phyloP scores from a whole-genome alignment of 2,113 vertebrate species.

The Synchiropus splendidus region DNA sequence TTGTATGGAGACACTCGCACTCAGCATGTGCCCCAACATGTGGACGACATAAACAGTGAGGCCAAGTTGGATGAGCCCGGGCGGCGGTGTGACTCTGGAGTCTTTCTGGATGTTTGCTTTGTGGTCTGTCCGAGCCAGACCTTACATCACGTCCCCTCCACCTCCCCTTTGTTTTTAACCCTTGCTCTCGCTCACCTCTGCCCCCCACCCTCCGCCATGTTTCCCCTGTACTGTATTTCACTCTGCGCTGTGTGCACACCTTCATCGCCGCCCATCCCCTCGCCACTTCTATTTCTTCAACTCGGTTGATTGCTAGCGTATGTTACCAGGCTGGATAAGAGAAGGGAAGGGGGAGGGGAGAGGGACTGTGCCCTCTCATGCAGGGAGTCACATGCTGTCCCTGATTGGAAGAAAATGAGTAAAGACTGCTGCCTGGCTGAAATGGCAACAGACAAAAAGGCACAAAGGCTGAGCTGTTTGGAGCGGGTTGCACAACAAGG shows the following conservation, averaged over 20 bases:
- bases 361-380: slow-evolving; percentile 65
- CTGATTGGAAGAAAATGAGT: slow-evolving; percentile 74
- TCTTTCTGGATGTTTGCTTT: slow-evolving; percentile 1
- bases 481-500: slow-evolving; percentile 57
- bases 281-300: slow-evolving; percentile 40
- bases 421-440: slow-evolving; percentile 58
- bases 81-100: slow-evolving; percentile 1
- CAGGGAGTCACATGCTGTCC: slow-evolving; percentile 69
- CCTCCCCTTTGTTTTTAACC: neutral
- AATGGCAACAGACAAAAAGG: slow-evolving; percentile 67
- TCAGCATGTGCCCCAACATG: slow-evolving; percentile 44
- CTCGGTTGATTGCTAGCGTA: slow-evolving; percentile 58
- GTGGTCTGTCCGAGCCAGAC: slow-evolving; percentile 12
- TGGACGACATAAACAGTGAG: slow-evolving; percentile 52
- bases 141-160: slow-evolving; percentile 12
- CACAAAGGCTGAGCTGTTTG: slow-evolving; percentile 66
- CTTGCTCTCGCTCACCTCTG: slow-evolving; percentile 1
- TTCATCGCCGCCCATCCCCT: slow-evolving; percentile 17
- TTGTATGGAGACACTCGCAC: slow-evolving; percentile 10
- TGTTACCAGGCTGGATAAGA: slow-evolving; percentile 45
- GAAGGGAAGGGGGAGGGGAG: slow-evolving; percentile 3
- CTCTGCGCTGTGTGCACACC: slow-evolving; percentile 8
- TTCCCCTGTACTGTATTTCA: slow-evolving; percentile 11
- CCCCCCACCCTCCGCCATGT: neutral
- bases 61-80: slow-evolving; percentile 5